Base-by-base conservation (phyloP, 2,797 vertebrate genomes). In the Vespertilio murinus region DNA sequence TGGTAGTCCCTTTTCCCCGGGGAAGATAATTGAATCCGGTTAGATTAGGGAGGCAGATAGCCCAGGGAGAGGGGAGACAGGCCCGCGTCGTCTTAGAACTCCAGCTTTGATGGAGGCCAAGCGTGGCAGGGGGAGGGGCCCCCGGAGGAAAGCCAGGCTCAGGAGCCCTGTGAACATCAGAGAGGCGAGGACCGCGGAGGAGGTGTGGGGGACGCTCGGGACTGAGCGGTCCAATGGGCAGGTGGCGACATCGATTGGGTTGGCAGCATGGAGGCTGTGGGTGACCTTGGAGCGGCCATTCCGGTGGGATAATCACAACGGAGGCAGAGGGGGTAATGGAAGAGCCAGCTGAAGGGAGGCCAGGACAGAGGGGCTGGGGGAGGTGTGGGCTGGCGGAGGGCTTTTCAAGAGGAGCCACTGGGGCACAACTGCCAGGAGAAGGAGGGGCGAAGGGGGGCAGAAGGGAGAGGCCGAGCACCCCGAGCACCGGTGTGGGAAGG, bases 11-110 rank as follows among this genome's bases (percentile, higher is more conserved):
- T 80, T 75, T 45, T 80, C 25, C 61, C 40, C 30, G 65, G 1
- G 1, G 87, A 79, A 86, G 80, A 40, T 85, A 35, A 74, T n/a
- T 79, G 74, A 83, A 18, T 52, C 25, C 40, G 80, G n/a, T 40
- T n/a, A 92, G 88, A 83, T 95, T 33, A 54, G 65, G 61, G 17
- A 52, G 67, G 80, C 28, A 95, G 93, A 84, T 61, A 77, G 71
- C n/a, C 22, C 18, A 52, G 38, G 9, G 30, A 49, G 70, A 81
- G 74, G 35, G 77, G 90, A 77, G 40, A 52, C n/a, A 81, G 38
- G 61, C 67, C 8, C 33, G 8, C 4, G 22, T 81, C 87, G 38
- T 85, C 25, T 40, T 30, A 75, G 88, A 70, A 67, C 12, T 14
- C 52, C 49, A 47, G 74, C 69, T 52, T 93, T 40, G 67, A 65